Conservation (phyloP, 2,113 vertebrate species). For the Nothobranchius furzeri region DNA sequence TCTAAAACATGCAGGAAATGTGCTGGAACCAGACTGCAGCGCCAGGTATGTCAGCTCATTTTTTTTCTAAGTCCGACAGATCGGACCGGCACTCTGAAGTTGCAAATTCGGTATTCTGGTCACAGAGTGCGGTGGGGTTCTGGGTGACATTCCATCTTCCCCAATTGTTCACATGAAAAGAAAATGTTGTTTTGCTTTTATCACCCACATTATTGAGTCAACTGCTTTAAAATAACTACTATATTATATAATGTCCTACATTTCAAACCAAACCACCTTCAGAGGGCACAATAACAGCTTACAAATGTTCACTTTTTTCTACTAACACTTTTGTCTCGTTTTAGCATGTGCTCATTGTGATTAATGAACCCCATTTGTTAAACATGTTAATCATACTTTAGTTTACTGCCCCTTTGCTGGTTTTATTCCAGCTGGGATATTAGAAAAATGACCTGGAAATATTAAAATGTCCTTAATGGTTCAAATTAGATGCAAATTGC, state of each 20-base stretch:
- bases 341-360: conserved; percentile 14
- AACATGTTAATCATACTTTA: conserved; percentile 31
- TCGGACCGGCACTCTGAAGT: too few relatives aligned
- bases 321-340: conserved; percentile 19
- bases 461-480: conserved; percentile 29
- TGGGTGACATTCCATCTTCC: too few relatives aligned
- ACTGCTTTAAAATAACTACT: too few relatives aligned
- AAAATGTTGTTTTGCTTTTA: background rate
- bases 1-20: too few relatives aligned
- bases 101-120: too few relatives aligned
- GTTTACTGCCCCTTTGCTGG: conserved; percentile 12
- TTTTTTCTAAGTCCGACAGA: too few relatives aligned
- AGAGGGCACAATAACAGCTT: background rate
- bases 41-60: too few relatives aligned
- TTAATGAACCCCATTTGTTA: conserved; percentile 46
- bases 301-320: conserved; percentile 5
- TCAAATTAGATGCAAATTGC: conserved; percentile 45
- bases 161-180: background rate
- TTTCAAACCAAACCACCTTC: background rate
- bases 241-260: too few relatives aligned
- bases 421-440: conserved; percentile 17
- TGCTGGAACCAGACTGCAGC: too few relatives aligned
- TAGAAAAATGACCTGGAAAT: conserved; percentile 17
- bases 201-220: too few relatives aligned
- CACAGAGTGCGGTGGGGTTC: too few relatives aligned